phyloP scores from a whole-genome alignment of 2,797 vertebrate genomes.

The Momotus momota region DNA sequence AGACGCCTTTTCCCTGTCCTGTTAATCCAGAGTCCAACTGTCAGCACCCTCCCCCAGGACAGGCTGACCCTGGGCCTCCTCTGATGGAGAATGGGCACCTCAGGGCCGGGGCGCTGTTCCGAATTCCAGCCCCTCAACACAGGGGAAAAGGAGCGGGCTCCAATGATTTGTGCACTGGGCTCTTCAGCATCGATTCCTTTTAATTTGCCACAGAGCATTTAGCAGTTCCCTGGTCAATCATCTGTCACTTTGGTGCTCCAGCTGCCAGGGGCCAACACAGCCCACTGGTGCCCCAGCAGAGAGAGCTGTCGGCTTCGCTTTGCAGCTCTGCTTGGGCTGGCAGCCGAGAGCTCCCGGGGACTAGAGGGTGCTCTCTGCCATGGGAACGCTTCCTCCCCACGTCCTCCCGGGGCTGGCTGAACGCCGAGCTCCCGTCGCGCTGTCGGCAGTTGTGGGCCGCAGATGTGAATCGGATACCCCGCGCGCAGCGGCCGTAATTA shows the following conservation, averaged over 20 bases:
- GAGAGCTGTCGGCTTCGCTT: background rate
- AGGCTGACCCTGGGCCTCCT: background rate
- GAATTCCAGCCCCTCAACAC: background rate
- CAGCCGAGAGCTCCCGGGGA: background rate
- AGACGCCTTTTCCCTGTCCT: background rate
- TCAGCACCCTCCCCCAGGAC: background rate
- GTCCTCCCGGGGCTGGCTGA: background rate
- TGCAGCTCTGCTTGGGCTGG: background rate
- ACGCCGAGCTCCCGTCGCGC: background rate
- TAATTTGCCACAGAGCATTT: background rate
- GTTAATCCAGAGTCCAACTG: background rate
- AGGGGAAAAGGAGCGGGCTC: background rate
- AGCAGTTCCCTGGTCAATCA: constrained; percentile 13
- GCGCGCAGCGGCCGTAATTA: rapidly evolving
- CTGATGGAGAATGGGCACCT: rapidly evolving
- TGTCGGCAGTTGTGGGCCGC: rapidly evolving
- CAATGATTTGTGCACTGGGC: background rate
- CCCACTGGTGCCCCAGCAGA: background rate
- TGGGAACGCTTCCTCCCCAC: background rate
- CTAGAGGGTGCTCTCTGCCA: rapidly evolving
- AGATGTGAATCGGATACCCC: rapidly evolving
- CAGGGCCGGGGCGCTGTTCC: background rate
- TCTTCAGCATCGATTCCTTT: background rate
- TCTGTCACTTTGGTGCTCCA: background rate
- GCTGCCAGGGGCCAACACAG: background rate